phyloP scores from a whole-genome alignment of 1,140 invertebrate genomes.

The Microplitis demolitor region DNA sequence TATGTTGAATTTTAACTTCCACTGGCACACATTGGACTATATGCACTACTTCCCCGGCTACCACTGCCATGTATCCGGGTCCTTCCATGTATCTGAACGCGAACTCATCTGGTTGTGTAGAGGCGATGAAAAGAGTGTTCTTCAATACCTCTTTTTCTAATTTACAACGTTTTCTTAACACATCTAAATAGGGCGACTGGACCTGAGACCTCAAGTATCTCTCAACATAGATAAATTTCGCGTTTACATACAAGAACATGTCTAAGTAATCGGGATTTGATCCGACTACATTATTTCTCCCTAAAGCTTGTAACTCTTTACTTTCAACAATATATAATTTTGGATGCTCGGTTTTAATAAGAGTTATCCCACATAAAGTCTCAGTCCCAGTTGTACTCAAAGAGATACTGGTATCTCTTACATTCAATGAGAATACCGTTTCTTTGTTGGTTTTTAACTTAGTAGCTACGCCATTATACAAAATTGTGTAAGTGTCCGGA shows the following conservation, averaged over 20 bases:
- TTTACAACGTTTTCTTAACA: not conserved
- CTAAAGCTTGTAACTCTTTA: not conserved
- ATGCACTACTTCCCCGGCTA: slow-evolving; percentile 27
- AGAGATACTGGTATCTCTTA: slow-evolving; percentile 24
- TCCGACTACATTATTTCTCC: slow-evolving; percentile 25
- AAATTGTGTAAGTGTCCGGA: slow-evolving; percentile 7
- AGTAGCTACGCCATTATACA: slow-evolving; percentile 24
- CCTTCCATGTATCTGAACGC: slow-evolving; percentile 30
- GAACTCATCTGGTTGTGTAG: slow-evolving; percentile 25
- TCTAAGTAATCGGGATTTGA: slow-evolving; percentile 21
- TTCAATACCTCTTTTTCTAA: slow-evolving; percentile 13
- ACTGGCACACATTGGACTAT: slow-evolving; percentile 31
- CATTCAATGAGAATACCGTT: slow-evolving; percentile 22
- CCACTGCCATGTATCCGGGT: slow-evolving; percentile 31
- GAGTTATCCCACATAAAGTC: slow-evolving; percentile 9
- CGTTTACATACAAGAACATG: slow-evolving; percentile 27
- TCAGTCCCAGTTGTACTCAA: not conserved
- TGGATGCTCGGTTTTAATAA: slow-evolving; percentile 32
- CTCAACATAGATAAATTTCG: slow-evolving; percentile 27
- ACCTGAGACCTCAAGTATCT: slow-evolving; percentile 11
- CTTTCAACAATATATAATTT: slow-evolving; percentile 32
- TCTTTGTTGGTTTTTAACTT: slow-evolving; percentile 14
- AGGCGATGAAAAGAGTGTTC: slow-evolving; percentile 12
- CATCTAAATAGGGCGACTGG: slow-evolving; percentile 11
- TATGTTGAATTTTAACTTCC: slow-evolving; percentile 3